Evolutionary conservation across 2,113 vertebrate species (phyloP).

Genomic region (Alces alces): DNA sequence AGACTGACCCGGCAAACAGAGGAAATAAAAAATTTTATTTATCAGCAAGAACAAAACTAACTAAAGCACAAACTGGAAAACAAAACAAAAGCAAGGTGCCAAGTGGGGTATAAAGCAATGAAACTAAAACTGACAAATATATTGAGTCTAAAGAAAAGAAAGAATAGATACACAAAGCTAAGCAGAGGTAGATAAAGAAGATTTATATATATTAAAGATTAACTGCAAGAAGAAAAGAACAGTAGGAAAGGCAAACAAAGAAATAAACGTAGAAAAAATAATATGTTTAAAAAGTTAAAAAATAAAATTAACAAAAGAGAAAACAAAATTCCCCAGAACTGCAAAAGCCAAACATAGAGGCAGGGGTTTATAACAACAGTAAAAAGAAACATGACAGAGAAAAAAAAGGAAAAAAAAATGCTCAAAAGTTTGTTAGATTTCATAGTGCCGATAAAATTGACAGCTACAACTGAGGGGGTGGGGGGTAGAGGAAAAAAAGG

Average conservation of each 20-base stretch:
- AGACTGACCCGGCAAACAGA: background rate
- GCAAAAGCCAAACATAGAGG: background rate
- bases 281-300: background rate
- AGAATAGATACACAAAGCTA: background rate
- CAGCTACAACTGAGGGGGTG: background rate
- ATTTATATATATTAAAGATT: background rate
- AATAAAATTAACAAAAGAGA: background rate
- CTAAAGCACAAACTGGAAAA: background rate
- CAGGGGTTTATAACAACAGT: background rate
- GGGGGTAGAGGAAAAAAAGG: background rate
- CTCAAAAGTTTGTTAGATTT: background rate
- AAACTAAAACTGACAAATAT: background rate
- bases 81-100: background rate
- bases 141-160: background rate
- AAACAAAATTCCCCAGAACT: background rate
- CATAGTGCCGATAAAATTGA: background rate
- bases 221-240: background rate
- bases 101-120: background rate
- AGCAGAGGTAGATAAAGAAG: background rate
- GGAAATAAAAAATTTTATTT: background rate
- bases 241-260: background rate
- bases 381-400: background rate
- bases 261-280: background rate
- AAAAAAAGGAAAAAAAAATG: background rate
- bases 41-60: background rate